Percentiles rank a stretch among this genome's conserved stretches.
These are phyloP conservation scores for Diadegma fenestrale DNA, from an alignment of 2,888 invertebrate species.

Conservation along the genomic window DNA sequence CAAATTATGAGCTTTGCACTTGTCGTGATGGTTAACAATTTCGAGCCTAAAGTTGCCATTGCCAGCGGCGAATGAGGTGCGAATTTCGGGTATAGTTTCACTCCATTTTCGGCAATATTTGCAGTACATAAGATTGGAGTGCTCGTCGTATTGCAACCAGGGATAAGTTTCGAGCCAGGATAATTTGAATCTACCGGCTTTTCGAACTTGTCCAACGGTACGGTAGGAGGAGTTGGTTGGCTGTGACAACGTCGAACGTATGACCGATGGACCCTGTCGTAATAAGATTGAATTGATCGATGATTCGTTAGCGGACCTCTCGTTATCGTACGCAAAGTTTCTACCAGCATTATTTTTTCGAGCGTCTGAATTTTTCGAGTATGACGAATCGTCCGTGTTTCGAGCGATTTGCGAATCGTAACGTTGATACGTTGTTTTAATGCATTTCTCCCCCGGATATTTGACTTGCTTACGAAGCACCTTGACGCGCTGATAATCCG, in stretches of 20 bases:
- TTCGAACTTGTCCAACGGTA: conserved; percentile 81
- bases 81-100: conserved; percentile 89
- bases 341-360: background rate
- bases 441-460: conserved; percentile 42
- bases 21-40: conserved; percentile 92
- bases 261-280: conserved; percentile 81
- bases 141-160: conserved; percentile 91
- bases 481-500: conserved; percentile 67
- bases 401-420: conserved; percentile 28
- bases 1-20: conserved; percentile 91
- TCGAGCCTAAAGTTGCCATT: conserved; percentile 91
- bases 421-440: conserved; percentile 46
- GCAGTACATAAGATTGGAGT: conserved; percentile 90
- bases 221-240: conserved; percentile 59
- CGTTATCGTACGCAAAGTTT: conserved; percentile 41
- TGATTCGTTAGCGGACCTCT: conserved; percentile 32
- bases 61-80: conserved; percentile 93
- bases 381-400: conserved; percentile 1
- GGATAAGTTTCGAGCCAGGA: conserved; percentile 90
- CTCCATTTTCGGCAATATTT: conserved; percentile 91
- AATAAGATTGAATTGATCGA: conserved; percentile 64
- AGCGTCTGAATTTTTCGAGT: conserved; percentile 2
- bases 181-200: conserved; percentile 89
- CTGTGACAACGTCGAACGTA: conserved; percentile 76
- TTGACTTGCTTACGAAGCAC: conserved; percentile 60